Percentiles rank a stretch among this genome's conserved stretches.
These are phyloP conservation scores for Brotula barbata DNA, from an alignment of 2,797 vertebrate species.

Conservation along the genomic window DNA sequence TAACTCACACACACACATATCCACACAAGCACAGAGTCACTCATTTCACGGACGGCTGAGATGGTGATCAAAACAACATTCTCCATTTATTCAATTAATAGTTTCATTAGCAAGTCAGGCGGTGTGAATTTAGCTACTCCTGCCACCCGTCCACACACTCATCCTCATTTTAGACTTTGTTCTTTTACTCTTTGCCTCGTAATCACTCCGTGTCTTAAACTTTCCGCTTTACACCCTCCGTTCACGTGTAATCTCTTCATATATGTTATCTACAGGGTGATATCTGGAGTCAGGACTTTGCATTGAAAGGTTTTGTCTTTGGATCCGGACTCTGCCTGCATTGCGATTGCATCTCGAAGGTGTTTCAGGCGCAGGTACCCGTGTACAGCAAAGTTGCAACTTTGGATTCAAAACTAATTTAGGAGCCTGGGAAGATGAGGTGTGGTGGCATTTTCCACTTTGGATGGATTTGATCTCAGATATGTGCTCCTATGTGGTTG, in stretches of 20 bases:
- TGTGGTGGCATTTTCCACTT: no score
- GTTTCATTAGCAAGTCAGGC: conserved; percentile 69
- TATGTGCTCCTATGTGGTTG: no score
- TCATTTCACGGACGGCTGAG: conserved; percentile 77
- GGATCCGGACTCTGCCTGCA: no score
- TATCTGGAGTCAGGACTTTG: neutral
- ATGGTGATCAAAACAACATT: conserved; percentile 68
- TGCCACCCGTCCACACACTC: conserved; percentile 25
- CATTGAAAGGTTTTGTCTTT: no score
- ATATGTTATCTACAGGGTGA: neutral
- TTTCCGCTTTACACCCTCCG: neutral
- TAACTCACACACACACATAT: neutral
- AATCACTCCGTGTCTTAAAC: neutral
- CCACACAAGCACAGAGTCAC: conserved; percentile 21
- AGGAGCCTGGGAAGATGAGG: no score
- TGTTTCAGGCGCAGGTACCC: no score
- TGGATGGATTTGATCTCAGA: no score
- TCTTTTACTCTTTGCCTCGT: conserved; percentile 15
- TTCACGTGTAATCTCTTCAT: neutral
- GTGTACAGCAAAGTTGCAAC: no score
- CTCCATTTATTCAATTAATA: conserved; percentile 72
- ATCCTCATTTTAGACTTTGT: conserved; percentile 22
- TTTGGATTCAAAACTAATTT: no score
- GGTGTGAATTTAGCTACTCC: conserved; percentile 53
- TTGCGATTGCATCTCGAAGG: no score